A percentile compares a stretch with the other conserved stretches of the same genome.
These are phyloP conservation scores for Scarus forsteni DNA, from an alignment of 2,797 vertebrate genomes.

Conservation along the genomic window DNA sequence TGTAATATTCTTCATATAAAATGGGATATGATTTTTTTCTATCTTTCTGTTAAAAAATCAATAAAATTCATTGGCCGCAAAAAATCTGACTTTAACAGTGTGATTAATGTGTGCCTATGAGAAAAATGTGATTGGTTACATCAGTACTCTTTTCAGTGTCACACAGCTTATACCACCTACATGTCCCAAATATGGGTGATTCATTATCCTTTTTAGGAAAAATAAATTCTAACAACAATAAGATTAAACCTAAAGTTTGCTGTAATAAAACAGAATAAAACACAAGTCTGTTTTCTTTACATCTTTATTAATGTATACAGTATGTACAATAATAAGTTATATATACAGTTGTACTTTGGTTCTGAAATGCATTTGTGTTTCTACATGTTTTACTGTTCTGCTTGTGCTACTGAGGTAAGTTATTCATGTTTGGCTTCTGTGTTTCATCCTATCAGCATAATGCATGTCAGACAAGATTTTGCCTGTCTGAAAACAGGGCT, in stretches of 20 bases:
- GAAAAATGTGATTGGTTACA: too few relatives aligned
- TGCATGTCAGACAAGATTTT: conserved; percentile 37
- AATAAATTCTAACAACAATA: neutral
- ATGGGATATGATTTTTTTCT: too few relatives aligned
- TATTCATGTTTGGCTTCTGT: conserved; percentile 70
- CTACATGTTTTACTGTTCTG: conserved; percentile 49
- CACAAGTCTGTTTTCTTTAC: conserved; percentile 52
- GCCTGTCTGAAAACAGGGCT: conserved; percentile 34
- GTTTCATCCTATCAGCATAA: conserved; percentile 51
- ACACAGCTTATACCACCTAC: too few relatives aligned
- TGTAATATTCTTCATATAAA: too few relatives aligned
- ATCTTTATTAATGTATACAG: conserved; percentile 82
- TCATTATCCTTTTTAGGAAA: neutral
- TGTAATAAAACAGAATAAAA: conserved; percentile 12
- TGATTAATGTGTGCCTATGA: too few relatives aligned
- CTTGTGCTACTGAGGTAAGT: conserved; percentile 80
- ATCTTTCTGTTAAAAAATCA: too few relatives aligned
- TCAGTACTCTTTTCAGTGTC: too few relatives aligned
- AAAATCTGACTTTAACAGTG: too few relatives aligned
- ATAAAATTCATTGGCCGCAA: too few relatives aligned
- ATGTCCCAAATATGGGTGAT: too few relatives aligned
- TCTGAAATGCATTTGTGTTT: conserved; percentile 63
- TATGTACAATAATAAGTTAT: conserved; percentile 92
- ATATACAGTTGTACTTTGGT: conserved; percentile 84
- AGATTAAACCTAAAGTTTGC: neutral